phyloP scores from a whole-genome alignment of 2,888 invertebrate genomes.

The Dione juno region DNA sequence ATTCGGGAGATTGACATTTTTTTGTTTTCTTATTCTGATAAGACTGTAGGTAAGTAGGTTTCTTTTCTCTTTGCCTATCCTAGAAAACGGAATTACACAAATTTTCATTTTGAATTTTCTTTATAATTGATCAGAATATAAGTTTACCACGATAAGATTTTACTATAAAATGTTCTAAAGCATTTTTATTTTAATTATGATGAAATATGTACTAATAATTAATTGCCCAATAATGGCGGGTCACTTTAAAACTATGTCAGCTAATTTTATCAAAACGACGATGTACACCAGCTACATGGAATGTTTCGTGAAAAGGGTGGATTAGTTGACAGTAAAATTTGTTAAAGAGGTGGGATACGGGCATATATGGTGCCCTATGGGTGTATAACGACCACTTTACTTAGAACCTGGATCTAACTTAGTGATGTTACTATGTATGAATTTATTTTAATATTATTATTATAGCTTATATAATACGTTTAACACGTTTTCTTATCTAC shows the following conservation, averaged over 20 bases:
- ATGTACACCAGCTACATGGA: constrained; percentile 42
- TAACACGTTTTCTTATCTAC: not conserved
- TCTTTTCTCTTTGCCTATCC: no score
- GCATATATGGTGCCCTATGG: constrained; percentile 60
- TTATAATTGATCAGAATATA: no score
- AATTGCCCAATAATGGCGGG: not conserved
- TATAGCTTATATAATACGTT: not conserved
- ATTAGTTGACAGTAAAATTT: constrained; percentile 81
- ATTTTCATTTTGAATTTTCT: no score
- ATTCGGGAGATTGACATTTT: no score
- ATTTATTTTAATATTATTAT: not conserved
- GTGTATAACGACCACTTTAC: constrained; percentile 55
- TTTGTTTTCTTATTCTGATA: no score
- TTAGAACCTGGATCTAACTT: constrained; percentile 48
- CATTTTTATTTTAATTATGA: not conserved
- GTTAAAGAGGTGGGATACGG: constrained; percentile 78
- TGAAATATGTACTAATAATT: not conserved
- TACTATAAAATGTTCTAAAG: no score
- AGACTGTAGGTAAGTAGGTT: no score
- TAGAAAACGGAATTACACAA: no score
- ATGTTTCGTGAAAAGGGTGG: constrained; percentile 71
- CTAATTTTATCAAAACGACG: constrained; percentile 2
- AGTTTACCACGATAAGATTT: no score
- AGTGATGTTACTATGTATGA: not conserved
- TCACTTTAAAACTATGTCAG: not conserved